A percentile compares a stretch with the other conserved stretches of the same genome.
Evolutionary conservation across 1,140 invertebrate genomes (phyloP).

Genomic region (Spodoptera litura): DNA sequence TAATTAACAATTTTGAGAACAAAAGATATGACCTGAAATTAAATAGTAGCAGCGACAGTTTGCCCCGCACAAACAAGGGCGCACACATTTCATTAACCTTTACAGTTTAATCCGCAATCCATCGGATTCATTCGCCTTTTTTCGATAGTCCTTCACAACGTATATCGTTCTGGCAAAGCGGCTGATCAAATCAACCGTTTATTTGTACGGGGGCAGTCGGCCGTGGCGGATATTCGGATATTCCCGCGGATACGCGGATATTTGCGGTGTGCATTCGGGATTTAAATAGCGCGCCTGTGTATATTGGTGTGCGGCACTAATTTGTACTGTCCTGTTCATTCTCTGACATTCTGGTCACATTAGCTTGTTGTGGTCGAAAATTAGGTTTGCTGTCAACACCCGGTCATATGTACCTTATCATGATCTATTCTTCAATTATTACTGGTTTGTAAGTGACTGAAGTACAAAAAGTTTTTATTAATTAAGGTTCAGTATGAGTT

Average conservation of each 20-base stretch:
- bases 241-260: slow-evolving; percentile 52
- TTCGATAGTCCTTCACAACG: slow-evolving; percentile 43
- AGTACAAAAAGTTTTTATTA: too few species aligned
- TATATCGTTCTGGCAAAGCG: slow-evolving; percentile 50
- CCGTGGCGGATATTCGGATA: slow-evolving; percentile 55
- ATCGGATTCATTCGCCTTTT: slow-evolving; percentile 56
- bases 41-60: background rate
- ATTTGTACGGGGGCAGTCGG: slow-evolving; percentile 60
- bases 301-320: slow-evolving; percentile 42
- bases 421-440: too few species aligned
- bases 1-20: background rate
- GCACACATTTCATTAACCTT: slow-evolving; percentile 55
- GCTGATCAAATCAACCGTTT: slow-evolving; percentile 68
- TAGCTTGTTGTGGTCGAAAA: slow-evolving; percentile 28
- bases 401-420: too few species aligned
- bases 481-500: too few species aligned
- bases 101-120: slow-evolving; percentile 51
- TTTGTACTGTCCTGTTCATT: slow-evolving; percentile 43
- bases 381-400: slow-evolving; percentile 24
- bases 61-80: slow-evolving; percentile 32
- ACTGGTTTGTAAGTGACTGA: too few species aligned
- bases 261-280: slow-evolving; percentile 49
- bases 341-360: slow-evolving; percentile 32
- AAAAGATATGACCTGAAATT: background rate
- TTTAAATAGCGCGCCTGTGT: slow-evolving; percentile 47